Conservation (phyloP, 2,797 vertebrate species). For the Petrocephalus schoutedeni region DNA sequence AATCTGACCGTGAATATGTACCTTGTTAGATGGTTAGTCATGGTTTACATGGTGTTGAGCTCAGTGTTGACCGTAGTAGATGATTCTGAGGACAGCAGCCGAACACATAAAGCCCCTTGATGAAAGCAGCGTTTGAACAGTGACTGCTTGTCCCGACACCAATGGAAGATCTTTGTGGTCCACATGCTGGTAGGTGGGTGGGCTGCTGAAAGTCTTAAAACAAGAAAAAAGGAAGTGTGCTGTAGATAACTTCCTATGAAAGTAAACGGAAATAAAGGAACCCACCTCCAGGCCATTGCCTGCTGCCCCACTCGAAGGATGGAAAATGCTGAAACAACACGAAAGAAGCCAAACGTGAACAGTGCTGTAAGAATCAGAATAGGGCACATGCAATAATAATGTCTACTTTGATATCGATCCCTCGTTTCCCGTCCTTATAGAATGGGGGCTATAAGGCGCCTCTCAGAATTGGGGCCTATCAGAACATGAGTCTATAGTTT, state of each 20-base stretch:
- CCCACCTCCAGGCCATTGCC: neutral
- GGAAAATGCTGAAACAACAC: neutral
- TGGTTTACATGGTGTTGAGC: conserved; percentile 5
- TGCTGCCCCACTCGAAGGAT: neutral
- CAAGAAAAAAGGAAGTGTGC: neutral
- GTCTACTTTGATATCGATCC: neutral
- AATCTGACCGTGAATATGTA: neutral
- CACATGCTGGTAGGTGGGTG: neutral
- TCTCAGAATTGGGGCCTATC: neutral
- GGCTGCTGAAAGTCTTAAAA: neutral
- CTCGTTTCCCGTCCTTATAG: neutral
- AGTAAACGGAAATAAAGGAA: neutral
- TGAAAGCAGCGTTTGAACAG: neutral
- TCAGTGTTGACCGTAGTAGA: conserved; percentile 16
- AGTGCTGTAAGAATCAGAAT: neutral
- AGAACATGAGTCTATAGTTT: neutral
- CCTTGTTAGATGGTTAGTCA: conserved; percentile 1
- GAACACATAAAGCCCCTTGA: neutral
- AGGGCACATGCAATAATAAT: conserved; percentile 23
- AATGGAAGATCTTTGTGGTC: neutral
- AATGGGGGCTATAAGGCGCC: neutral
- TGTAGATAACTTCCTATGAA: neutral
- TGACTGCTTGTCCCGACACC: neutral
- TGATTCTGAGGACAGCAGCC: neutral
- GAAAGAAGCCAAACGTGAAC: neutral